These are phyloP conservation scores for Ostrea denselamellosa DNA, from an alignment of 1,140 invertebrate genomes.

Conservation along the genomic window DNA sequence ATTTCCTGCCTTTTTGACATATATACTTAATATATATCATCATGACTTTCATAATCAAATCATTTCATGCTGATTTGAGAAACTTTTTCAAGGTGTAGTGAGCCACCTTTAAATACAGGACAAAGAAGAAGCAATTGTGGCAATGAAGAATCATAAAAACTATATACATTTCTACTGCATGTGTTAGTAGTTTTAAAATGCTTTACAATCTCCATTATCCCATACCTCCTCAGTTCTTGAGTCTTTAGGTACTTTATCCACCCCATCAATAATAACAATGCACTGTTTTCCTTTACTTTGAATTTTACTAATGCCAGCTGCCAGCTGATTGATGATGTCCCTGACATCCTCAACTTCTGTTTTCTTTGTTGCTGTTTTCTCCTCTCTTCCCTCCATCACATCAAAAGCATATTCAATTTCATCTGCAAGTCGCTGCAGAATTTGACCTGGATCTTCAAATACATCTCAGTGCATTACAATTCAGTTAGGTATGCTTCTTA, in stretches of 20 bases:
- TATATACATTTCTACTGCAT: too few relatives aligned
- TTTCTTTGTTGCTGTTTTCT: constrained; percentile 27
- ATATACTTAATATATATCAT: too few relatives aligned
- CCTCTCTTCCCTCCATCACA: constrained; percentile 21
- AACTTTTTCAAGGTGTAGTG: too few relatives aligned
- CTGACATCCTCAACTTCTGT: constrained; percentile 15
- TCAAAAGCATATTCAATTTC: constrained; percentile 49
- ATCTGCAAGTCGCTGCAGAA: constrained; percentile 48
- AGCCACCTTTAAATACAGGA: too few relatives aligned
- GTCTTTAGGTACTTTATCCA: constrained; percentile 55
- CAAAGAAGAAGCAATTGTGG: too few relatives aligned
- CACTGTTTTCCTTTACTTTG: constrained; percentile 52
- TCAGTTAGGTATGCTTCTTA: not conserved
- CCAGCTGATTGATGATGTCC: constrained; percentile 49
- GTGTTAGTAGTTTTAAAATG: too few relatives aligned
- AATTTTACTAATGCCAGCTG: constrained; percentile 42
- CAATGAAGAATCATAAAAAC: too few relatives aligned
- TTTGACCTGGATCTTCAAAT: constrained; percentile 47
- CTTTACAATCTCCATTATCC: too few relatives aligned
- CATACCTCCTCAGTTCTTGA: constrained; percentile 62
- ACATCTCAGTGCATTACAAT: not conserved
- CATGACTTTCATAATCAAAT: too few relatives aligned
- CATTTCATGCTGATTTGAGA: too few relatives aligned
- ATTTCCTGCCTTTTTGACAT: too few relatives aligned
- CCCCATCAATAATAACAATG: constrained; percentile 62